A percentile compares a stretch with the other conserved stretches of the same genome.
phyloP scores from a whole-genome alignment of 2,888 invertebrate species.

The Oligia latruncula region DNA sequence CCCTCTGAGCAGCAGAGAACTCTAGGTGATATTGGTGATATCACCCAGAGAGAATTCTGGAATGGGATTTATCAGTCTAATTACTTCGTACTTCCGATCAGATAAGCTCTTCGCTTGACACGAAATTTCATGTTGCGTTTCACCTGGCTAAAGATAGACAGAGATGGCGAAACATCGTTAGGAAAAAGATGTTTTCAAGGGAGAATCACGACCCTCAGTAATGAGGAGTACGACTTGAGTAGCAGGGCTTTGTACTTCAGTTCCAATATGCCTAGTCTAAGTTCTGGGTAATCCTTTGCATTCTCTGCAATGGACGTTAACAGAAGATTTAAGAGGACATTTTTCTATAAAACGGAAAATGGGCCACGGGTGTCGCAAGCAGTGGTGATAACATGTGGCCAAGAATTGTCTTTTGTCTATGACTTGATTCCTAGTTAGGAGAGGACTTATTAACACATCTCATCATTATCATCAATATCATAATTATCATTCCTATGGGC shows the following conservation, averaged over 20 bases:
- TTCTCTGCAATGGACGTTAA: too few species aligned
- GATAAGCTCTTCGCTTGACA: too few species aligned
- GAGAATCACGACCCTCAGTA: too few species aligned
- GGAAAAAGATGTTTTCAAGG: too few species aligned
- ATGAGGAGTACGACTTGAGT: too few species aligned
- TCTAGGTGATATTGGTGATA: not conserved
- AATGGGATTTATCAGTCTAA: conserved; percentile 21
- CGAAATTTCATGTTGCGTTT: too few species aligned
- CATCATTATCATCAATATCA: not conserved
- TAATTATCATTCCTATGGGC: not conserved
- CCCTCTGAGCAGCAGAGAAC: not conserved
- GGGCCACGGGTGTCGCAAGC: not conserved
- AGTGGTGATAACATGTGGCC: not conserved
- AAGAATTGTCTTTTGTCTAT: not conserved
- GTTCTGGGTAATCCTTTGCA: not conserved
- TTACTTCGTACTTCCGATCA: too few species aligned
- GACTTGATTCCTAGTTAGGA: not conserved
- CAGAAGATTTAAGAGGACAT: not conserved
- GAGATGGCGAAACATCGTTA: too few species aligned
- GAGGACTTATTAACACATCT: not conserved
- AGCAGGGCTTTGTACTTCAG: too few species aligned
- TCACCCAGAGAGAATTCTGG: not conserved
- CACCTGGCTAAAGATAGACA: too few species aligned
- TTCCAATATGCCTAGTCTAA: not conserved
- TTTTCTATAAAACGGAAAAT: not conserved